A percentile compares a stretch with the other conserved stretches of the same genome.
Evolutionary conservation across 37 sponge, comb jelly and placozoan genomes (phyloP).

Genomic region (Petrosia ficiformis): DNA sequence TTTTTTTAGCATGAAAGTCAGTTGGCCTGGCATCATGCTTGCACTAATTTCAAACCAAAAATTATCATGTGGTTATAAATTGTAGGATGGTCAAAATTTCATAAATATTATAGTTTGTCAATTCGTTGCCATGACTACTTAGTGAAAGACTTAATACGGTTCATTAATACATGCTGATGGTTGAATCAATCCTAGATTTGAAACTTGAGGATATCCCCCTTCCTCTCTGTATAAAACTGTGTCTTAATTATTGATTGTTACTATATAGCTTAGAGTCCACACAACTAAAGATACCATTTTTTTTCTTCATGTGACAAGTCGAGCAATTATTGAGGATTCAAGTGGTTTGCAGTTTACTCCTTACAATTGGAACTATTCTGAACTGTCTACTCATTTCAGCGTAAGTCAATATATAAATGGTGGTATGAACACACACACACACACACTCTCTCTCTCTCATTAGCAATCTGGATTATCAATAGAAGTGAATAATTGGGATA

Average conservation of each 20-base stretch:
- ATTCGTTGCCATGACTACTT: no score
- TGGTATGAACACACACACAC: not conserved
- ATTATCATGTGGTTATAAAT: no score
- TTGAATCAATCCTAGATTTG: no score
- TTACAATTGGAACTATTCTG: constrained; percentile 65
- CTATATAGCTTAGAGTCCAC: constrained; percentile 80
- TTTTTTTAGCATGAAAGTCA: not conserved
- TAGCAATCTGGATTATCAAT: constrained; percentile 53
- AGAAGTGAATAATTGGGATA: constrained; percentile 77
- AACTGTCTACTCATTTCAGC: constrained; percentile 49
- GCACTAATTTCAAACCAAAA: no score
- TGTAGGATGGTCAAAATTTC: no score
- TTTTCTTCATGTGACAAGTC: constrained; percentile 87
- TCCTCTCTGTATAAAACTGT: no score
- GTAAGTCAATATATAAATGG: constrained; percentile 26
- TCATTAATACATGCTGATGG: no score
- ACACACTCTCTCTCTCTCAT: not conserved
- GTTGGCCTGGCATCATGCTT: no score
- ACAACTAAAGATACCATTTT: constrained; percentile 49
- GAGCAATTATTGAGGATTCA: constrained; percentile 92
- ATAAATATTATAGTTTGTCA: no score
- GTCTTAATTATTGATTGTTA: no score
- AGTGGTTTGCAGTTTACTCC: constrained; percentile 72
- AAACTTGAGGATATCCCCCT: no score
- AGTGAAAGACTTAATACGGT: no score